Percentiles rank a stretch among this genome's conserved stretches.
Conservation (phyloP, 2,888 invertebrate genomes). For the Unio pictorum region DNA sequence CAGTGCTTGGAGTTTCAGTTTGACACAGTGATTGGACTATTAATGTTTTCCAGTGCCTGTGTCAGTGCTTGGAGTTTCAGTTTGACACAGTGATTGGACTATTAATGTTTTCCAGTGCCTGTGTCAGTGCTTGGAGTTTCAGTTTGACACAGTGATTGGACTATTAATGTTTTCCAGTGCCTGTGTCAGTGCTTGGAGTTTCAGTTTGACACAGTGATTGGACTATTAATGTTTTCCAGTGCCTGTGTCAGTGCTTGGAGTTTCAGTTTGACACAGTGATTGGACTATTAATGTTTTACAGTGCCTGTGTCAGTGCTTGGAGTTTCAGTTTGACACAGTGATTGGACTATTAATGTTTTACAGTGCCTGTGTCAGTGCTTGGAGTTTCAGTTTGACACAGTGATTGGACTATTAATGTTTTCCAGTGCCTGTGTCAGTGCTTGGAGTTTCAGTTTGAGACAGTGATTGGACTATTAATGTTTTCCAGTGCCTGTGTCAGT, state of each 20-base stretch:
- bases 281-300: constrained; percentile 72
- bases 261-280: constrained; percentile 98
- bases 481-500: constrained; percentile 83
- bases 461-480: constrained; percentile 81
- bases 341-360: constrained; percentile 76
- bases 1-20: constrained; percentile 98
- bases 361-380: constrained; percentile 88
- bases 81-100: constrained; percentile 94
- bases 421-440: constrained; percentile 85
- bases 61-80: constrained; percentile 96
- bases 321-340: constrained; percentile 97
- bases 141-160: constrained; percentile 96
- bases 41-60: constrained; percentile 76
- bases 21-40: constrained; percentile 89
- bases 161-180: constrained; percentile 72
- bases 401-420: constrained; percentile 79
- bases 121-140: constrained; percentile 94
- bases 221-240: constrained; percentile 72
- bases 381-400: constrained; percentile 98
- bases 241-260: constrained; percentile 93
- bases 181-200: constrained; percentile 95
- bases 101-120: constrained; percentile 75
- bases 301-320: constrained; percentile 91
- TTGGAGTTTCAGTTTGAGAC: constrained; percentile 98
- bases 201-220: constrained; percentile 97